Evolutionary conservation across 2,113 vertebrate species (phyloP).

Genomic region (Panthera tigris): DNA sequence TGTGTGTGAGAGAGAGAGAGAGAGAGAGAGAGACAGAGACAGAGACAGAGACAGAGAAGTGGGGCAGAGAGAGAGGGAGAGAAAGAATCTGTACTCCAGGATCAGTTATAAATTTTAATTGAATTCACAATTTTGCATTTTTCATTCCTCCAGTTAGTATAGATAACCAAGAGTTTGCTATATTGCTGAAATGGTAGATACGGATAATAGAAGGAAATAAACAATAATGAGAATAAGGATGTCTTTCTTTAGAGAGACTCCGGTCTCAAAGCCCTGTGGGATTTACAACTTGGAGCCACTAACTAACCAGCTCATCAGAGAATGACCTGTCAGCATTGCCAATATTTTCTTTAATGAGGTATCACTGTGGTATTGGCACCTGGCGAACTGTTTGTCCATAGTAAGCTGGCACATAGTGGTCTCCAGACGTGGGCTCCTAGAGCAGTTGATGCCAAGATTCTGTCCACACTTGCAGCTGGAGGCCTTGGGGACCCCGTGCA

Average conservation of each 20-base stretch:
- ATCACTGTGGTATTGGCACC: background rate
- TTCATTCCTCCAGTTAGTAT: background rate
- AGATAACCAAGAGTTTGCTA: background rate
- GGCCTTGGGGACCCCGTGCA: fast-evolving
- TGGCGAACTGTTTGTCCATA: background rate
- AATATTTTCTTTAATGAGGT: slow-evolving; percentile 46
- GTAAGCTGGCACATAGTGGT: background rate
- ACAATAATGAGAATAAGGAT: background rate
- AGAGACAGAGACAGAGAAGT: too few species aligned
- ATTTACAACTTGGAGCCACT: slow-evolving; percentile 34
- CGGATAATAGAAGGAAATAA: background rate
- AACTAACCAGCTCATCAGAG: slow-evolving; percentile 68
- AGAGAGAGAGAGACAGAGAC: background rate
- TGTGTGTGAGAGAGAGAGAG: too few species aligned
- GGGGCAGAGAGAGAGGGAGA: too few species aligned
- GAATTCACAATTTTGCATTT: background rate
- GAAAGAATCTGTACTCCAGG: background rate
- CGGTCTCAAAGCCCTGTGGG: background rate
- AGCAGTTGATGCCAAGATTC: background rate
- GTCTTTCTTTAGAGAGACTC: background rate
- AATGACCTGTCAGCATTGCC: slow-evolving; percentile 47
- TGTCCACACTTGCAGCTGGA: background rate
- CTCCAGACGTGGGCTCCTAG: background rate
- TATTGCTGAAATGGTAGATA: background rate
- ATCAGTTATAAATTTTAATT: background rate